Percentiles rank a stretch among this genome's conserved stretches.
Evolutionary conservation across 2,888 invertebrate genomes (phyloP).

Genomic region (Blomia tropicalis): DNA sequence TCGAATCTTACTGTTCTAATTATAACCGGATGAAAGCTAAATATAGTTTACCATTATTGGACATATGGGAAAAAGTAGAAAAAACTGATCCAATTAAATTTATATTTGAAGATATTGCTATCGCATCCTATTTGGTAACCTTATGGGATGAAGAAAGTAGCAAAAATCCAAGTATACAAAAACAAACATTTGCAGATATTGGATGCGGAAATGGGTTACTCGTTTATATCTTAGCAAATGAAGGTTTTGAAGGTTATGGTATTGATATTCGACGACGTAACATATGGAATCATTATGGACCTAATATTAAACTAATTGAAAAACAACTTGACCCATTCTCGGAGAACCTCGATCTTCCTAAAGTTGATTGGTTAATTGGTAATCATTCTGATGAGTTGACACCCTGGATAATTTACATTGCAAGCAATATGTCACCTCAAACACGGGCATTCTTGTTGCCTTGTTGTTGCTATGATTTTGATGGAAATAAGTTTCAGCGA

Average conservation of each 20-base stretch:
- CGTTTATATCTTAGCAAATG: conserved; percentile 63
- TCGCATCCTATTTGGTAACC: conserved; percentile 65
- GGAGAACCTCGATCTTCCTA: conserved; percentile 41
- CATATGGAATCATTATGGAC: conserved; percentile 60
- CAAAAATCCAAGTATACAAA: conserved; percentile 33
- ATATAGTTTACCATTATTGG: conserved; percentile 55
- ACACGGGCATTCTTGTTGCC: conserved; percentile 78
- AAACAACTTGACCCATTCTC: conserved; percentile 48
- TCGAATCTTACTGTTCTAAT: conserved; percentile 51
- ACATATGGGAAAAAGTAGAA: conserved; percentile 47
- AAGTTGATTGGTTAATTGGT: conserved; percentile 74
- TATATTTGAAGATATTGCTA: conserved; percentile 90
- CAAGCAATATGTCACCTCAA: conserved; percentile 49
- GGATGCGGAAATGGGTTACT: conserved; percentile 95
- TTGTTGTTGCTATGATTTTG: conserved; percentile 83
- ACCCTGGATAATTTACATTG: conserved; percentile 89
- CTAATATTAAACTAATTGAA: conserved; percentile 44
- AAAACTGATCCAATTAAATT: conserved; percentile 83
- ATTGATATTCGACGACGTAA: conserved; percentile 67
- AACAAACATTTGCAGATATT: conserved; percentile 68
- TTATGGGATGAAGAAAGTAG: conserved; percentile 53
- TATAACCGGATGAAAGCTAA: conserved; percentile 59
- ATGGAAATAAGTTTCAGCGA: conserved; percentile 61
- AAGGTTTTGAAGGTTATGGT: conserved; percentile 59
- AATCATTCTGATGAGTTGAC: conserved; percentile 99